A percentile compares a stretch with the other conserved stretches of the same genome.
These are phyloP conservation scores for Poecilia picta DNA, from an alignment of 2,797 vertebrate species.

Conservation along the genomic window DNA sequence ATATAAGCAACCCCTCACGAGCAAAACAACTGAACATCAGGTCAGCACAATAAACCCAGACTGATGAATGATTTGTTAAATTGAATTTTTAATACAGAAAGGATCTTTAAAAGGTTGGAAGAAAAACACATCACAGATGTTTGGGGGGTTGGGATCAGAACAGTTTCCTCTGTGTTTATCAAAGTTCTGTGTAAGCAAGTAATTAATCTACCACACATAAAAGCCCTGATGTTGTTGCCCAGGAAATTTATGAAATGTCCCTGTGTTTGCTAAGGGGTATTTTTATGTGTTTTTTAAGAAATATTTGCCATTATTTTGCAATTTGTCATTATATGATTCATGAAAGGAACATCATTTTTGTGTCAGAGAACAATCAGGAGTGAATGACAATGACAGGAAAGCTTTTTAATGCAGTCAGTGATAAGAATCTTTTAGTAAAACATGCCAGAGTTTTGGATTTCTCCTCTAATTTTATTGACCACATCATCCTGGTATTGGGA, in stretches of 20 bases:
- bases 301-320: neutral
- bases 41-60: neutral
- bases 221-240: neutral
- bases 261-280: neutral
- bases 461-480: neutral
- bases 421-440: no score
- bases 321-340: neutral
- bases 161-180: neutral
- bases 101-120: neutral
- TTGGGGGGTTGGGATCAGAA: neutral
- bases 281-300: neutral
- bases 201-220: neutral
- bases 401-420: neutral
- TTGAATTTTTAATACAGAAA: neutral
- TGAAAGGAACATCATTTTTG: neutral
- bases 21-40: neutral
- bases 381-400: neutral
- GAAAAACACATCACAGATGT: neutral
- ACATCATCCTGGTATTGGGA: neutral
- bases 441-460: neutral
- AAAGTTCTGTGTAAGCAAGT: neutral
- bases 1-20: neutral
- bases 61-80: neutral
- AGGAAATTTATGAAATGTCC: neutral
- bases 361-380: neutral